phyloP scores from a whole-genome alignment of 1,140 invertebrate genomes.

The Idris sp. region DNA sequence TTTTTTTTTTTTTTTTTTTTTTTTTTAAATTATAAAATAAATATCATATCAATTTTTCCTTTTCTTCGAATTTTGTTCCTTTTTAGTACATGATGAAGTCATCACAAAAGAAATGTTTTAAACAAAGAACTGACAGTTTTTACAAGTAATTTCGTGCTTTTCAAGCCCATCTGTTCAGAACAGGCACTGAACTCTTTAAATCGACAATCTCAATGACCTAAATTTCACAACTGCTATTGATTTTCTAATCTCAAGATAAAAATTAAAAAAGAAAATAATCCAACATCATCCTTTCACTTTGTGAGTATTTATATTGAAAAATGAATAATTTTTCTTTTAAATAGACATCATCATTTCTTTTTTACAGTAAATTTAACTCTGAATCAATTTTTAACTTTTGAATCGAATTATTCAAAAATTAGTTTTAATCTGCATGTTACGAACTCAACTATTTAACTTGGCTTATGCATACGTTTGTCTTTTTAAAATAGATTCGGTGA shows the following conservation, averaged over 20 bases:
- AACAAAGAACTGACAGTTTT: constrained; percentile 35
- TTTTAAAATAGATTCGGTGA: constrained; percentile 1
- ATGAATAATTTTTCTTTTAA: too few relatives aligned
- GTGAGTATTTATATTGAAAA: too few relatives aligned
- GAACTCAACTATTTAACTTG: constrained; percentile 7
- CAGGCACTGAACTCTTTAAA: constrained; percentile 17
- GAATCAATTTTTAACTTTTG: neutral
- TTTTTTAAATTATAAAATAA: too few relatives aligned
- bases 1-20: too few relatives aligned
- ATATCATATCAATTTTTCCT: constrained; percentile 7
- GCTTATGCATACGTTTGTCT: neutral
- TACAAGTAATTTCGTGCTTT: constrained; percentile 42
- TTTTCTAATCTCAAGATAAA: constrained; percentile 4
- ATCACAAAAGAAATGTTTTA: constrained; percentile 20
- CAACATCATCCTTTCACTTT: too few relatives aligned
- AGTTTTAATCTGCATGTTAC: too few relatives aligned
- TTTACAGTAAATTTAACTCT: constrained; percentile 1
- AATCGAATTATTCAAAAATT: too few relatives aligned
- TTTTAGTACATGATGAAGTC: constrained; percentile 7
- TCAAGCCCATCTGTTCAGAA: constrained; percentile 21
- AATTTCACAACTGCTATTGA: constrained; percentile 20
- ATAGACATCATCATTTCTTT: too few relatives aligned
- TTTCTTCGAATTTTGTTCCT: neutral
- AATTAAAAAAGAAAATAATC: too few relatives aligned
- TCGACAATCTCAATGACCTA: constrained; percentile 26